phyloP scores from a whole-genome alignment of 2,888 invertebrate species.

The Agelastica alni region DNA sequence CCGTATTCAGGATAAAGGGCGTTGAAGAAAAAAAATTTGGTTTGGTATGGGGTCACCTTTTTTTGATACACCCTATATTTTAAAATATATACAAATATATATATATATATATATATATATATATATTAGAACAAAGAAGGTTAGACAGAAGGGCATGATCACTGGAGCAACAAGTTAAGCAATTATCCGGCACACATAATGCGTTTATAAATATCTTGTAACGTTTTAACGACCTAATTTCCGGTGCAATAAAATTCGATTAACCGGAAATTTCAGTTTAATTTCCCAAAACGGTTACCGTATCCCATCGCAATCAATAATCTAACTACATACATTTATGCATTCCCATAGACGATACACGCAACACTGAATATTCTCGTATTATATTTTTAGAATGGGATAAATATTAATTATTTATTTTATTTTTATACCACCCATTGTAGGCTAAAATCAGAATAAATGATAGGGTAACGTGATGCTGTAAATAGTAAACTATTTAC shows the following conservation, averaged over 20 bases:
- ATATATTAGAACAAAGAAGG: slow-evolving; percentile 27
- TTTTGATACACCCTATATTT: no score
- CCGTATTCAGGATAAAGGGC: no score
- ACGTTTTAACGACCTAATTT: slow-evolving; percentile 43
- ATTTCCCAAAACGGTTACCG: slow-evolving; percentile 44
- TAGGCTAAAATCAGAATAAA: no score
- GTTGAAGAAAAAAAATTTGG: no score
- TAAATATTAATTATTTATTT: no score
- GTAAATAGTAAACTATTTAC: no score
- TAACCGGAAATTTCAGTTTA: slow-evolving; percentile 50
- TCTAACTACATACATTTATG: slow-evolving; percentile 3
- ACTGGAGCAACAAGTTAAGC: slow-evolving; percentile 24
- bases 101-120: no score
- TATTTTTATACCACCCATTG: no score
- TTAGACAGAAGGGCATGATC: slow-evolving; percentile 17
- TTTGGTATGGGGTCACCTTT: no score
- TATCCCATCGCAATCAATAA: slow-evolving; percentile 39
- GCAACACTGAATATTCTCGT: slow-evolving; percentile 22
- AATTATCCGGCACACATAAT: slow-evolving; percentile 26
- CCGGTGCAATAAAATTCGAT: slow-evolving; percentile 49
- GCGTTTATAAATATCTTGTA: slow-evolving; percentile 32
- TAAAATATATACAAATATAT: no score
- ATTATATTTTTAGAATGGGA: no score
- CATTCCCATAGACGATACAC: slow-evolving; percentile 38
- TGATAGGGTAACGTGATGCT: no score